phyloP scores from a whole-genome alignment of 2,797 vertebrate genomes.

The Gallinago nigripennis region DNA sequence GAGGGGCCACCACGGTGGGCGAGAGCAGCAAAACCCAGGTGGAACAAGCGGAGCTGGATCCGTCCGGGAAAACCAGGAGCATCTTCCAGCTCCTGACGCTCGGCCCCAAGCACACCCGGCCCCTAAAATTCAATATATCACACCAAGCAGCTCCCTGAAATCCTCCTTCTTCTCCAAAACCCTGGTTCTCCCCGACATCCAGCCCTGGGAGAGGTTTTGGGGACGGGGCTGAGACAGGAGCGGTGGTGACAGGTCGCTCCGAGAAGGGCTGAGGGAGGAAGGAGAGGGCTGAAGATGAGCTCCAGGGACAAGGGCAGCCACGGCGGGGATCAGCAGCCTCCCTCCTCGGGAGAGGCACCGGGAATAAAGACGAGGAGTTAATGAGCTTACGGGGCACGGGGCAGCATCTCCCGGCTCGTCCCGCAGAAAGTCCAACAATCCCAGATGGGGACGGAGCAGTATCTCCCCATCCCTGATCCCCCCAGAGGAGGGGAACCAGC shows the following conservation, averaged over 20 bases:
- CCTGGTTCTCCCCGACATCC: accelerated
- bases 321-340: neutral
- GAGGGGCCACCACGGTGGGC: neutral
- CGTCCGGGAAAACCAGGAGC: neutral
- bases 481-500: neutral
- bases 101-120: neutral
- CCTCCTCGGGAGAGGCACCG: neutral
- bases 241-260: neutral
- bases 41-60: no score
- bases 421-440: neutral
- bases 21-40: neutral
- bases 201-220: neutral
- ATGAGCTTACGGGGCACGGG: neutral
- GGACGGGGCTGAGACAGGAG: neutral
- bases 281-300: neutral
- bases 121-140: accelerated
- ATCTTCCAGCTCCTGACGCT: neutral
- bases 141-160: neutral
- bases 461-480: neutral
- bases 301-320: neutral
- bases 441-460: neutral
- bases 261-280: neutral
- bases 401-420: neutral
- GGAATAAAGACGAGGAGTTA: neutral
- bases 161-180: neutral